Percentiles rank a stretch among this genome's conserved stretches.
Evolutionary conservation across 2,113 vertebrate genomes (phyloP).

Genomic region (Oreochromis niloticus): DNA sequence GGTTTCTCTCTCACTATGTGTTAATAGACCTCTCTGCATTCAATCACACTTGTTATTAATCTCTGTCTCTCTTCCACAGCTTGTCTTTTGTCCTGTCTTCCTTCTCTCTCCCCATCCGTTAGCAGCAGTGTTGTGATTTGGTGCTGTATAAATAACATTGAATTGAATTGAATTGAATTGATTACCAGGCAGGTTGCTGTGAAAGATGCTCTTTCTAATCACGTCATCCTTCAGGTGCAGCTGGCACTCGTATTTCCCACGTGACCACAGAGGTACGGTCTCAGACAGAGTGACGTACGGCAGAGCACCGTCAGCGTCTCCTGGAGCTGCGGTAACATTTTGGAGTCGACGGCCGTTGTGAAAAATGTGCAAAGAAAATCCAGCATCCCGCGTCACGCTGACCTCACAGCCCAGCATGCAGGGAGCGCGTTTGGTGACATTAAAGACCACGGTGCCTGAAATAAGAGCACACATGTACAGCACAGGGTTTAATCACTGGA

Average conservation of each 20-base stretch:
- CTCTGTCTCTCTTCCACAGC: background rate
- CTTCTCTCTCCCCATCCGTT: rapidly evolving
- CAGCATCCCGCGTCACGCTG: background rate
- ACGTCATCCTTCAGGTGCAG: slow-evolving; percentile 2
- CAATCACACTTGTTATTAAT: rapidly evolving
- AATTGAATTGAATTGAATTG: background rate
- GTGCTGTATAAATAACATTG: background rate
- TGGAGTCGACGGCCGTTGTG: background rate
- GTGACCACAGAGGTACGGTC: background rate
- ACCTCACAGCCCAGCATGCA: slow-evolving; percentile 34
- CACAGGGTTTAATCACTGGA: background rate
- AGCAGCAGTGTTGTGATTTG: background rate
- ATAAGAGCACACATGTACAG: background rate
- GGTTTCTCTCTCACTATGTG: rapidly evolving
- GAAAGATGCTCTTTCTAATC: background rate
- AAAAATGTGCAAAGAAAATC: slow-evolving; percentile 19
- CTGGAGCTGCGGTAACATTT: background rate
- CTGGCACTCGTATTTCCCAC: slow-evolving; percentile 28
- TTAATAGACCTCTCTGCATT: background rate
- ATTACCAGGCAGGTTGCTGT: background rate
- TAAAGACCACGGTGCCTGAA: slow-evolving; percentile 36
- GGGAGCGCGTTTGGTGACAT: background rate
- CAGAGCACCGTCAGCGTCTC: rapidly evolving
- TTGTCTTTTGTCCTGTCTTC: background rate
- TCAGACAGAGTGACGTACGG: background rate